Conservation (phyloP, 2,888 invertebrate genomes). For the Ichneumon xanthorius region DNA sequence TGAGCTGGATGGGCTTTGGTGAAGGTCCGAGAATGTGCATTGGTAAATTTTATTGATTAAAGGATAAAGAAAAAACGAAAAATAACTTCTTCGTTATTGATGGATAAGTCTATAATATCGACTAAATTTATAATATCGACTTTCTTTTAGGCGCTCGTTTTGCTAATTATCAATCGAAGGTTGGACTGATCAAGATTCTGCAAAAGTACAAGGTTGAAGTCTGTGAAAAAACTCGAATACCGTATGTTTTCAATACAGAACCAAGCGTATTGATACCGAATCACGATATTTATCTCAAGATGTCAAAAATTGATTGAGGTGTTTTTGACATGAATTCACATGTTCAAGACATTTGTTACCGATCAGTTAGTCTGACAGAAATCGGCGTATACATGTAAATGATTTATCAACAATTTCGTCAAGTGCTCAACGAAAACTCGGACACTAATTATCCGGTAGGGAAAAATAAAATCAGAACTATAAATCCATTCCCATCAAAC, state of each 20-base stretch:
- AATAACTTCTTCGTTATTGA: background rate
- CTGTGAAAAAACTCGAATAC: conserved; percentile 78
- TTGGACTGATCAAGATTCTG: conserved; percentile 81
- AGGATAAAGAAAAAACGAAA: too few species aligned
- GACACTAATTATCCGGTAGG: too few species aligned
- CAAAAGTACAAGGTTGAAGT: conserved; percentile 80
- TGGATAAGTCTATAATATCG: background rate
- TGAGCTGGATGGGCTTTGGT: conserved; percentile 77
- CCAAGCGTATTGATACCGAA: conserved; percentile 75
- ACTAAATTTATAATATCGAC: too few species aligned
- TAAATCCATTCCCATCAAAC: too few species aligned
- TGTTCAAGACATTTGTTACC: too few species aligned
- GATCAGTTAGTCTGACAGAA: too few species aligned
- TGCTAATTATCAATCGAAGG: conserved; percentile 81
- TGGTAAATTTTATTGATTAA: too few species aligned
- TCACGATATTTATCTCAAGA: conserved; percentile 77
- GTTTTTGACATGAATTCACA: background rate
- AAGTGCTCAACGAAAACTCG: too few species aligned
- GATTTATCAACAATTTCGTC: too few species aligned
- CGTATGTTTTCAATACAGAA: conserved; percentile 73
- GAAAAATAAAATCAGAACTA: too few species aligned
- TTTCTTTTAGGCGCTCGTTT: conserved; percentile 75
- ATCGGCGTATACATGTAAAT: too few species aligned
- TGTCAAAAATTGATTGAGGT: conserved; percentile 68
- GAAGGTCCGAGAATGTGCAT: too few species aligned